A percentile compares a stretch with the other conserved stretches of the same genome.
Conservation (phyloP, 2,888 invertebrate species). For the Patella pellucida region DNA sequence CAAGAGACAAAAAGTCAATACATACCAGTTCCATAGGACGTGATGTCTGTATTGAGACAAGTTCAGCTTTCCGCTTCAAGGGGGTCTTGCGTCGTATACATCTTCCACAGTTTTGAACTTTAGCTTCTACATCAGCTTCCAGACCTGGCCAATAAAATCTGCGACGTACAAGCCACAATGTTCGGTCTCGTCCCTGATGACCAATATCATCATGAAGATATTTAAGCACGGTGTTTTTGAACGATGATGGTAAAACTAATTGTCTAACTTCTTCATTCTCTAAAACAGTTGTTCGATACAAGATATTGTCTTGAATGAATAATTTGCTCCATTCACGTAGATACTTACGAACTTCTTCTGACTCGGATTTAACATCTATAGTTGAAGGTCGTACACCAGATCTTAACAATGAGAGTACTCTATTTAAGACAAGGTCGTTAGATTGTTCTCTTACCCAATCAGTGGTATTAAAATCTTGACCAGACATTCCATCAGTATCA, state of each 20-base stretch:
- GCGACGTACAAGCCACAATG: neutral
- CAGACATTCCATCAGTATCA: too few relatives aligned
- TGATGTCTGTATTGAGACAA: slow-evolving; percentile 29
- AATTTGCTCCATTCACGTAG: neutral
- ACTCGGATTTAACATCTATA: too few relatives aligned
- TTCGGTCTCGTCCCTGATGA: neutral
- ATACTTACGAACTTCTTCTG: too few relatives aligned
- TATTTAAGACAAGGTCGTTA: neutral
- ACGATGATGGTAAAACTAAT: neutral
- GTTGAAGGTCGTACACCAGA: too few relatives aligned
- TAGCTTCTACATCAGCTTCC: neutral
- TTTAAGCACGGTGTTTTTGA: neutral
- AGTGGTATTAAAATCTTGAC: neutral
- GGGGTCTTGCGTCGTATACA: neutral
- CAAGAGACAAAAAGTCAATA: slow-evolving; percentile 36
- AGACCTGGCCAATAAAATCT: neutral
- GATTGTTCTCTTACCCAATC: neutral
- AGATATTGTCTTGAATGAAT: neutral
- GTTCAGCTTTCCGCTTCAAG: neutral
- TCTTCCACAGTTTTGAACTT: neutral
- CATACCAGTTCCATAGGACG: slow-evolving; percentile 38
- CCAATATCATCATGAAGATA: neutral
- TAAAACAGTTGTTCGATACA: neutral
- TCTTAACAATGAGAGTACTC: too few relatives aligned
- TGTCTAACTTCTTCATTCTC: neutral